phyloP scores from a whole-genome alignment of 2,888 invertebrate genomes.

The Artemia sp. region DNA sequence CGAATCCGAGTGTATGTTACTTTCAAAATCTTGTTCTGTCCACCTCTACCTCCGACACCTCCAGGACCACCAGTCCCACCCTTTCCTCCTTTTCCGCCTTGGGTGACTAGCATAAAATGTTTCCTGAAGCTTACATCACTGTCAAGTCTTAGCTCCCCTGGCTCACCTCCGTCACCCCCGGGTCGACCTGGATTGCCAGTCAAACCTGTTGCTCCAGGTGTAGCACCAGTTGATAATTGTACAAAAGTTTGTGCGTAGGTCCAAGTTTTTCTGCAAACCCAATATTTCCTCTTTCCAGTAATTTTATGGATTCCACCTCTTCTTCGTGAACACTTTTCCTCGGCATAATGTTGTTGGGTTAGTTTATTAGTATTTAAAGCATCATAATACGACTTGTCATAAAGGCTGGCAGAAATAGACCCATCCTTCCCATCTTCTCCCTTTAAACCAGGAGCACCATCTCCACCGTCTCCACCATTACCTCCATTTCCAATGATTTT shows the following conservation, averaged over 20 bases:
- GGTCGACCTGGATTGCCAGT: neutral
- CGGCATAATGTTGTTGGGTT: neutral
- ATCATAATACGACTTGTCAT: neutral
- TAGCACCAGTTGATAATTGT: neutral
- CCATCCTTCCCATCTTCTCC: neutral
- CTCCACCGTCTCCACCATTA: neutral
- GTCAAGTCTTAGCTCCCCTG: neutral
- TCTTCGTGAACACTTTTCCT: neutral
- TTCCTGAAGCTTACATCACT: neutral
- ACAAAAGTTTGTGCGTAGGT: neutral
- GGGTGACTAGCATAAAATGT: neutral
- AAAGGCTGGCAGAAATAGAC: neutral
- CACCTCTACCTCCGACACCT: neutral
- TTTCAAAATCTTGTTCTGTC: too few species aligned
- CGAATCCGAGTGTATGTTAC: too few species aligned
- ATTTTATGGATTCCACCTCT: neutral
- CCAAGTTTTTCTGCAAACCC: neutral
- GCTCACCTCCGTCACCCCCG: neutral
- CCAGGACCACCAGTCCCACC: neutral
- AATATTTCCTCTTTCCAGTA: neutral
- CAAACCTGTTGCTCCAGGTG: neutral
- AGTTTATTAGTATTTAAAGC: neutral
- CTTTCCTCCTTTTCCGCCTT: neutral
- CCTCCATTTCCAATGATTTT: neutral
- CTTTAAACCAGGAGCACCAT: neutral